phyloP scores from a whole-genome alignment of 2,888 invertebrate species.

The Entomobrya multifasciata region DNA sequence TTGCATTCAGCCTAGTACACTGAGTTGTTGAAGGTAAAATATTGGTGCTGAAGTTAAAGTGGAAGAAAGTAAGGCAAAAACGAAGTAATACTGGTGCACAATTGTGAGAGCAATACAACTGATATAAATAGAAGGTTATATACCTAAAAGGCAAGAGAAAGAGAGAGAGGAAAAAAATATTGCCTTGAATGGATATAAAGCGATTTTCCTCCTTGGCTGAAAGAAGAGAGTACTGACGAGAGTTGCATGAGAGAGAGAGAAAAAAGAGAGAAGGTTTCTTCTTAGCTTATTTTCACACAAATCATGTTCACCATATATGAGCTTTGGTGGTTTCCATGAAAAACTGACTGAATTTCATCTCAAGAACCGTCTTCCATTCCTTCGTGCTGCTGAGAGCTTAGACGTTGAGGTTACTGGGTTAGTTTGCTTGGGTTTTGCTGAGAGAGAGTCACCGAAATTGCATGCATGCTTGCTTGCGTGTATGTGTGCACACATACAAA shows the following conservation, averaged over 20 bases:
- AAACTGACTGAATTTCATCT: not conserved
- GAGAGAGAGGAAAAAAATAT: too few relatives aligned
- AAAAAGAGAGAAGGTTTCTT: constrained; percentile 30
- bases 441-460: constrained; percentile 4
- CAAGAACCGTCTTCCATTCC: not conserved
- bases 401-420: constrained; percentile 54
- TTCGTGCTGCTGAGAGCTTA: constrained; percentile 25
- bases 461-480: constrained; percentile 51
- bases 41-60: constrained; percentile 11
- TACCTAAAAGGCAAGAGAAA: constrained; percentile 59
- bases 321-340: constrained; percentile 31
- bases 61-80: too few relatives aligned
- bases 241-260: not conserved
- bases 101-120: too few relatives aligned
- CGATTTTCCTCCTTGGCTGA: constrained; percentile 24
- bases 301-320: constrained; percentile 61
- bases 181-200: constrained; percentile 21
- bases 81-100: too few relatives aligned
- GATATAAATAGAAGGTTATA: too few relatives aligned
- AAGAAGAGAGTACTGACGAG: constrained; percentile 9
- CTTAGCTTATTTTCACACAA: constrained; percentile 72
- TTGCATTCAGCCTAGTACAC: not conserved
- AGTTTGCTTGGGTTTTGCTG: constrained; percentile 24
- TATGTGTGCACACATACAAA: constrained; percentile 37
- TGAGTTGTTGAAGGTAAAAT: not conserved